A percentile compares a stretch with the other conserved stretches of the same genome.
phyloP scores from a whole-genome alignment of 2,113 vertebrate species.

The Solea solea region DNA sequence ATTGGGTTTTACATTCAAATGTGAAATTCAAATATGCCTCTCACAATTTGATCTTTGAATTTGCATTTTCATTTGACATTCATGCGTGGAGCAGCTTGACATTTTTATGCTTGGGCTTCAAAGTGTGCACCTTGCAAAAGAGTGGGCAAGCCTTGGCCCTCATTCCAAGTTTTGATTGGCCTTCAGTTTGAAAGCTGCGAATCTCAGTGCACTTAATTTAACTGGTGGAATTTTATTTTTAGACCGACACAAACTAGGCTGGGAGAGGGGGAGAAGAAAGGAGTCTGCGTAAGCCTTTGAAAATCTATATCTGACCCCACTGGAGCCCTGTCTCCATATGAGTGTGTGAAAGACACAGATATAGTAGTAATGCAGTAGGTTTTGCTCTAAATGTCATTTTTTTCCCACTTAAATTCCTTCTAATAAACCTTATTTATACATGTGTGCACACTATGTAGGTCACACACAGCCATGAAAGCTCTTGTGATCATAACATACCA shows the following conservation, averaged over 20 bases:
- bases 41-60: slow-evolving; percentile 10
- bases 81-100: background rate
- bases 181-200: slow-evolving; percentile 30
- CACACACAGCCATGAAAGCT: background rate
- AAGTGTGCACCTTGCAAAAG: slow-evolving; percentile 24
- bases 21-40: background rate
- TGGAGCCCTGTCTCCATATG: slow-evolving; percentile 17
- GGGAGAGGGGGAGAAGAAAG: slow-evolving; percentile 11
- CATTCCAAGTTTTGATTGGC: slow-evolving; percentile 54
- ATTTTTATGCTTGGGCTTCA: slow-evolving; percentile 44
- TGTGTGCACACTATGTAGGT: background rate
- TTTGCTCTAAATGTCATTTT: slow-evolving; percentile 28
- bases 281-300: slow-evolving; percentile 7
- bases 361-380: background rate
- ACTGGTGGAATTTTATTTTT: slow-evolving; percentile 78
- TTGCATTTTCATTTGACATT: slow-evolving; percentile 8
- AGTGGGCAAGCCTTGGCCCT: slow-evolving; percentile 14
- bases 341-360: slow-evolving; percentile 4
- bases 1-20: background rate
- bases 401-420: slow-evolving; percentile 10
- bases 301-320: slow-evolving; percentile 36
- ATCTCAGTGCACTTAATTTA: slow-evolving; percentile 77
- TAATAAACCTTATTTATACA: slow-evolving; percentile 4
- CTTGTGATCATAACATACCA: slow-evolving; percentile 14
- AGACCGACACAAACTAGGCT: slow-evolving; percentile 47